Conservation (phyloP, 2,113 vertebrate species). For the Oceanites oceanicus region DNA sequence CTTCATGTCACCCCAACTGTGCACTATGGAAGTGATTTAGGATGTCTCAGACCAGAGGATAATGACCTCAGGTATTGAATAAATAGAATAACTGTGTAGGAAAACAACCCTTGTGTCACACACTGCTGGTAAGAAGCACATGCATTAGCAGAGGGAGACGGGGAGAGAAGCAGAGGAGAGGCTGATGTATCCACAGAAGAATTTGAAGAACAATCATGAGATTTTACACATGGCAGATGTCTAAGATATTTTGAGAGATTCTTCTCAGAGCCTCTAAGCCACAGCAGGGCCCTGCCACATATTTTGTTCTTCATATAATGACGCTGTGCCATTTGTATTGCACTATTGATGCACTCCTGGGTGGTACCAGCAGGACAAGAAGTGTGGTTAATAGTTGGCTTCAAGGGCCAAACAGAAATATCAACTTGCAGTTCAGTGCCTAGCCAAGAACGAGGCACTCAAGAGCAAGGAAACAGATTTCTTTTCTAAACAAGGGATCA, state of each 20-base stretch:
- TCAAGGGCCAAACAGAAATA: slow-evolving; percentile 53
- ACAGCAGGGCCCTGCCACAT: slow-evolving; percentile 44
- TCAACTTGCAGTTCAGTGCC: slow-evolving; percentile 13
- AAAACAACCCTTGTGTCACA: slow-evolving; percentile 16
- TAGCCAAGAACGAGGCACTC: slow-evolving; percentile 32
- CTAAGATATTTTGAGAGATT: slow-evolving; percentile 60
- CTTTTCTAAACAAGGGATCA: slow-evolving; percentile 57
- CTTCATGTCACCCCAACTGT: slow-evolving; percentile 5
- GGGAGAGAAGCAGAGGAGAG: neutral
- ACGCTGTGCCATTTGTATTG: slow-evolving; percentile 16
- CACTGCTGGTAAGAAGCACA: neutral
- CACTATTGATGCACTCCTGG: slow-evolving; percentile 39
- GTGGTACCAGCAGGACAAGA: slow-evolving; percentile 56
- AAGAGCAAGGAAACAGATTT: slow-evolving; percentile 11
- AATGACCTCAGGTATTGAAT: slow-evolving; percentile 41
- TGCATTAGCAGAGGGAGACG: neutral
- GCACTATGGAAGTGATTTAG: slow-evolving; percentile 3
- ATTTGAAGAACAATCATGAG: slow-evolving; percentile 51
- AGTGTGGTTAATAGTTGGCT: slow-evolving; percentile 47
- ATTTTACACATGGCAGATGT: slow-evolving; percentile 64
- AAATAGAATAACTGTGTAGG: neutral
- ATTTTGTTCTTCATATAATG: slow-evolving; percentile 35
- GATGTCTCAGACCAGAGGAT: neutral
- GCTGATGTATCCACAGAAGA: slow-evolving; percentile 52
- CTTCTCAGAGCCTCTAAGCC: slow-evolving; percentile 44